These are phyloP conservation scores for Metalampra italica DNA, from an alignment of 2,888 invertebrate species.

Conservation along the genomic window DNA sequence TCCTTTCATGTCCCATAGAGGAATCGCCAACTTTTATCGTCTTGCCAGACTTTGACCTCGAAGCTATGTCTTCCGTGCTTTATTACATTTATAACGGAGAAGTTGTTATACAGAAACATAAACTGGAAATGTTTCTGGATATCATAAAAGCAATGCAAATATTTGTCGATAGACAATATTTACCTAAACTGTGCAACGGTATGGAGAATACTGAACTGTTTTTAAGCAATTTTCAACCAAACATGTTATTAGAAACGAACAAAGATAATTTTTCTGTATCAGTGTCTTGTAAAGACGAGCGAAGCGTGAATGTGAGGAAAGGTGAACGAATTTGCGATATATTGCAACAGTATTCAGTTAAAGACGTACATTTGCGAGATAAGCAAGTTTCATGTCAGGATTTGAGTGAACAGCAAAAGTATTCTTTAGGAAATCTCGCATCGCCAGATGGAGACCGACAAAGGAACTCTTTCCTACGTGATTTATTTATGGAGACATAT, in stretches of 20 bases:
- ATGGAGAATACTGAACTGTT: constrained; percentile 18
- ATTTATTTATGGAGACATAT: constrained; percentile 70
- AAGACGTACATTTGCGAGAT: constrained; percentile 35
- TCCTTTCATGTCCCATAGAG: constrained; percentile 51
- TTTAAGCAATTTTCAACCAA: constrained; percentile 15
- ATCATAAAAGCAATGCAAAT: constrained; percentile 72
- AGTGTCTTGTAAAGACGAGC: constrained; percentile 25
- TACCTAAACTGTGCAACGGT: constrained; percentile 19
- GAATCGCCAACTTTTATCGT: constrained; percentile 80
- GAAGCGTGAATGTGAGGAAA: constrained; percentile 42
- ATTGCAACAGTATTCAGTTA: constrained; percentile 30
- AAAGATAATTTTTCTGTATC: constrained; percentile 34
- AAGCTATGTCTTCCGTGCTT: constrained; percentile 80
- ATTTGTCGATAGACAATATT: constrained; percentile 50
- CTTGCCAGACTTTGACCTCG: constrained; percentile 81
- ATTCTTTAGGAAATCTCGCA: constrained; percentile 53
- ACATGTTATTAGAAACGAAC: constrained; percentile 6
- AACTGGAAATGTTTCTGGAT: constrained; percentile 78
- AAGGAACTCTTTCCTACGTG: constrained; percentile 64
- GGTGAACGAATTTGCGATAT: constrained; percentile 27
- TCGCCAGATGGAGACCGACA: constrained; percentile 51
- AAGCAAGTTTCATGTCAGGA: constrained; percentile 33
- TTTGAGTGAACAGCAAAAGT: constrained; percentile 34
- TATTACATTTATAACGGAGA: constrained; percentile 85
- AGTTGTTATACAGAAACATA: constrained; percentile 77